A percentile compares a stretch with the other conserved stretches of the same genome.
phyloP scores from a whole-genome alignment of 2,113 vertebrate genomes.

The Speoplatyrhinus poulsoni region DNA sequence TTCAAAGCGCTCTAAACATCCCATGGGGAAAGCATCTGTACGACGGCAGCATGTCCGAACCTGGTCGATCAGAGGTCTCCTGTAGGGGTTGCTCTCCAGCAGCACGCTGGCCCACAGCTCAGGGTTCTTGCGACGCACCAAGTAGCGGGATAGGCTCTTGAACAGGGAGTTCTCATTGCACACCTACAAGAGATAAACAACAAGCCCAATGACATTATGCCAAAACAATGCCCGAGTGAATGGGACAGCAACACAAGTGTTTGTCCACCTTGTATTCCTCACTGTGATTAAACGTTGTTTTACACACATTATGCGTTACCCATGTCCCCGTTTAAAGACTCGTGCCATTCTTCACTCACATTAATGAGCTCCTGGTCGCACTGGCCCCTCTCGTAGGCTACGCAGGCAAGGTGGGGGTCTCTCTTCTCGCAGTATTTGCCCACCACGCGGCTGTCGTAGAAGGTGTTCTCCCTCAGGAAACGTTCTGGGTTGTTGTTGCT shows the following conservation, averaged over 20 bases:
- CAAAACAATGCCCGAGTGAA: too few species aligned
- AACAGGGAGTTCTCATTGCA: slow-evolving; percentile 99
- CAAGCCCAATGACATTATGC: too few species aligned
- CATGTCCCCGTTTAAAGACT: neutral
- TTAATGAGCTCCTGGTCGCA: slow-evolving; percentile 97
- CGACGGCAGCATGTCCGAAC: slow-evolving; percentile 55
- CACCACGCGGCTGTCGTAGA: slow-evolving; percentile 95
- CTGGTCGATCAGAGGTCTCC: slow-evolving; percentile 96
- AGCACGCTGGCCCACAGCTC: slow-evolving; percentile 97
- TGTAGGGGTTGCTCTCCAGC: slow-evolving; percentile 94
- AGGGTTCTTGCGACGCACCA: slow-evolving; percentile 94
- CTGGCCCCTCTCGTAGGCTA: slow-evolving; percentile 96
- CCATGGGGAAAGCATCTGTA: too few species aligned
- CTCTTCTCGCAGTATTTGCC: slow-evolving; percentile 99
- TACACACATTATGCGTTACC: too few species aligned
- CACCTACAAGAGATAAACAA: slow-evolving; percentile 74
- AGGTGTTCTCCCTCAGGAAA: slow-evolving; percentile 96
- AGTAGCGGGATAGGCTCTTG: slow-evolving; percentile 96
- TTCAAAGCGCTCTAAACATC: too few species aligned
- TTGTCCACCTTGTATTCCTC: too few species aligned
- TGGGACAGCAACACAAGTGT: too few species aligned
- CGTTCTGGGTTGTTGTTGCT: slow-evolving; percentile 99
- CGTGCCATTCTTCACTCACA: slow-evolving; percentile 72
- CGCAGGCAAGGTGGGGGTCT: slow-evolving; percentile 96
- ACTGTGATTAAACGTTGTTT: too few species aligned